Base-by-base conservation (phyloP, 2,888 invertebrate species). In the Epinotia nisella region DNA sequence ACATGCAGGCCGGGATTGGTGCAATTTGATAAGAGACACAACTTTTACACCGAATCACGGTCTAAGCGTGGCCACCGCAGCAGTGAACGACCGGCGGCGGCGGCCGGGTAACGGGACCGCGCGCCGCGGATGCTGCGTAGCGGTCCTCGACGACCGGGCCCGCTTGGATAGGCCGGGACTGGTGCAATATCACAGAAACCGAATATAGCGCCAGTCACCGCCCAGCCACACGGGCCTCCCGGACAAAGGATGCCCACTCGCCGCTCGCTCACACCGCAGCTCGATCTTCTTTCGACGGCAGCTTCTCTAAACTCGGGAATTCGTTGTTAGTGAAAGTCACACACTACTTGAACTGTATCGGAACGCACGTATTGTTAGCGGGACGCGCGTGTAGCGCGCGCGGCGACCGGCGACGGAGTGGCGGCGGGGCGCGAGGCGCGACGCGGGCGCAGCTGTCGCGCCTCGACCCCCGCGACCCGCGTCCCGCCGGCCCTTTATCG, bases 131-230 rank as follows among this genome's bases (percentile, higher is more conserved):
- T 92, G 92, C 92, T 92, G 90, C 87, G 87, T 91, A 91, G 91
- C 92, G 92, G 91, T 90, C 88, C 87, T 83, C 88, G 90, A 86
- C 85, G 90, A 82, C 83, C 87, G 89, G 87, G 89, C 90, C 93
- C 92, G 92, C 90, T 91, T 91, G 91, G 91, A 92, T 93, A 92
- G 93, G 94, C 94, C 94, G 94, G 94, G 94, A 94, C 94, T 93
- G 93, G 94, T 94, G 94, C 94, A 94, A 94, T 94, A 93, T 94
- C 87, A 86, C 87, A 83, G 83, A 73, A 84, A 90, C 88, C 85
- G 90, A 93, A 94, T 93, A 93, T 93, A 90, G 93, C 94, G 80
- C 92, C 93, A 90, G 88, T 92, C 93, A 89, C 93, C 85, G 89
- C 92, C 94, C 87, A 90, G 85, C 92, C 92, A 93, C 88, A 83